Conservation (phyloP, 2,113 vertebrate species). For the Takifugu bimaculatus region DNA sequence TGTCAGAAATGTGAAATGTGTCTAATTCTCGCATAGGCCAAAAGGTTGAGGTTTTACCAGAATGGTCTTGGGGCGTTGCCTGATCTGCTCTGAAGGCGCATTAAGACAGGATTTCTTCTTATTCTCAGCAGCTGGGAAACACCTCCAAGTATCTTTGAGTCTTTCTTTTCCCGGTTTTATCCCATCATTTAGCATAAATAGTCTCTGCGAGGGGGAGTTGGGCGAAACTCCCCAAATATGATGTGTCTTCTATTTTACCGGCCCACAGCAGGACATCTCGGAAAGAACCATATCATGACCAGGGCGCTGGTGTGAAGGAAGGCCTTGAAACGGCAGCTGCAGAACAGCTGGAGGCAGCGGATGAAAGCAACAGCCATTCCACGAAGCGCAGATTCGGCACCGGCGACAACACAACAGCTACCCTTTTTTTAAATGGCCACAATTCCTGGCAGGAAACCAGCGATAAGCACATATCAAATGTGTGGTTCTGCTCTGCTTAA, state of each 20-base stretch:
- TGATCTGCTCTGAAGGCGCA: slow-evolving; percentile 9
- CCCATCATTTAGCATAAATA: too few species aligned
- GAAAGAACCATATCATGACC: too few species aligned
- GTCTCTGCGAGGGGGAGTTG: too few species aligned
- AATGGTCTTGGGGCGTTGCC: slow-evolving; percentile 42
- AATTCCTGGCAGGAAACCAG: background rate
- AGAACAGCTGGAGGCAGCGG: background rate
- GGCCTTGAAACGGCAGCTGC: background rate
- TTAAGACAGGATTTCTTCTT: background rate
- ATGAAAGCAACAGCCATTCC: background rate
- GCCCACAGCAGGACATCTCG: too few species aligned
- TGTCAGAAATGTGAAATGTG: slow-evolving; percentile 58
- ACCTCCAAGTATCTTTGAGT: too few species aligned
- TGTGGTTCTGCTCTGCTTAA: background rate
- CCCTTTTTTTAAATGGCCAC: background rate
- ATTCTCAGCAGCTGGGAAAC: too few species aligned
- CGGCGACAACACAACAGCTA: slow-evolving; percentile 1
- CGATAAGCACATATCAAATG: background rate
- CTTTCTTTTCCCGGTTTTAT: too few species aligned
- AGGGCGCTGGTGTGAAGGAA: background rate
- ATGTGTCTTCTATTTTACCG: too few species aligned
- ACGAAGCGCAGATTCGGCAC: background rate
- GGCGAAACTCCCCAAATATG: too few species aligned
- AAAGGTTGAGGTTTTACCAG: slow-evolving; percentile 47
- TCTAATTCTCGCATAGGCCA: slow-evolving; percentile 53